Percentiles rank a stretch among this genome's conserved stretches.
phyloP scores from a whole-genome alignment of 2,113 vertebrate genomes.

The Cephalopholis sonnerati region DNA sequence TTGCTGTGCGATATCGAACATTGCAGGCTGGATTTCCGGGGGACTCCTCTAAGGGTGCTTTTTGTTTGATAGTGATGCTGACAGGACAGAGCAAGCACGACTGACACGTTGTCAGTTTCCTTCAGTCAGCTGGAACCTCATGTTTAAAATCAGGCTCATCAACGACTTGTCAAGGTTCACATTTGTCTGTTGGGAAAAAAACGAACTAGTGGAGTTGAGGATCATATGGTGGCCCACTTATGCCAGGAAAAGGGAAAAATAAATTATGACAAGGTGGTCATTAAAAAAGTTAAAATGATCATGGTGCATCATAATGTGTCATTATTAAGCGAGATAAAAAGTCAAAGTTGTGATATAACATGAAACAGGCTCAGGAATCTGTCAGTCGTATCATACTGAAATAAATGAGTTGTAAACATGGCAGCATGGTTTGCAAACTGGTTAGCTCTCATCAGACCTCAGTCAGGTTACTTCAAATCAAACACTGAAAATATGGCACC shows the following conservation, averaged over 20 bases:
- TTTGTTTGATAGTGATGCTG: conserved; percentile 63
- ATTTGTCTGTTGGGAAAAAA: conserved; percentile 12
- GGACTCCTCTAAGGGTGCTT: conserved; percentile 33
- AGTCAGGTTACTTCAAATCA: no score
- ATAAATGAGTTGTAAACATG: neutral
- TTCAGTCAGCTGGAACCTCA: conserved; percentile 66
- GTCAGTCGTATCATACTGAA: neutral
- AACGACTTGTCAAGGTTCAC: conserved; percentile 20
- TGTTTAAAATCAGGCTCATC: conserved; percentile 68
- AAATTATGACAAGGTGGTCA: neutral
- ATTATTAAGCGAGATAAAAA: neutral
- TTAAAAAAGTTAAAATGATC: neutral
- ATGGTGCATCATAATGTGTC: neutral
- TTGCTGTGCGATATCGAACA: conserved; percentile 39
- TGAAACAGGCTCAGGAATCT: neutral
- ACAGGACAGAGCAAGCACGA: conserved; percentile 57
- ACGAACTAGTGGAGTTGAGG: neutral
- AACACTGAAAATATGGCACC: no score
- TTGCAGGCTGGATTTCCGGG: conserved; percentile 38
- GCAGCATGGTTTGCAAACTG: neutral
- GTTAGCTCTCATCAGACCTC: neutral
- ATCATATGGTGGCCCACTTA: neutral
- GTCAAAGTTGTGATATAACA: neutral
- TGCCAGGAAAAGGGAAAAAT: neutral
- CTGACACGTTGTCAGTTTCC: conserved; percentile 65